phyloP scores from a whole-genome alignment of 2,113 vertebrate genomes.

The Poeciliopsis prolifica region DNA sequence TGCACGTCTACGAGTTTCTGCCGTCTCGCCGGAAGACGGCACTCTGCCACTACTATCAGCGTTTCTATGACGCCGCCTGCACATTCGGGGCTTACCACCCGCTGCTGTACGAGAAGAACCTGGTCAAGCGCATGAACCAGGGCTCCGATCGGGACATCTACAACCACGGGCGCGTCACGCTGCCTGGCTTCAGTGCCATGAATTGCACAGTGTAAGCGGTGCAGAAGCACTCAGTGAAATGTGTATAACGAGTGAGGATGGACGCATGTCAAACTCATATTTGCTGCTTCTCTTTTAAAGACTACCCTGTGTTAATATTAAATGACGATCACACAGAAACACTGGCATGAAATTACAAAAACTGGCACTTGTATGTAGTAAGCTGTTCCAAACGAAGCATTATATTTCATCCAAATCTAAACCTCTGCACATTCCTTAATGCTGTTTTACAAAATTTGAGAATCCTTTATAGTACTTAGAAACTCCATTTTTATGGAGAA shows the following conservation, averaged over 20 bases:
- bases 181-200: slow-evolving; percentile 75
- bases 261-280: slow-evolving; percentile 37
- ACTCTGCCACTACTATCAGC: slow-evolving; percentile 84
- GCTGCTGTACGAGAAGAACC: slow-evolving; percentile 83
- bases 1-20: slow-evolving; percentile 83
- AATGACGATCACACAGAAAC: neutral
- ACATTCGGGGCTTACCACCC: slow-evolving; percentile 84
- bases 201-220: slow-evolving; percentile 61
- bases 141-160: slow-evolving; percentile 76
- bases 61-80: slow-evolving; percentile 80
- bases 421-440: neutral
- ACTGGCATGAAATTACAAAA: neutral
- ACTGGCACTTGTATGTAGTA: neutral
- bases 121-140: slow-evolving; percentile 82
- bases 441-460: neutral
- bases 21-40: slow-evolving; percentile 80
- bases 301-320: neutral
- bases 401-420: neutral
- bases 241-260: slow-evolving; percentile 44
- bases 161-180: slow-evolving; percentile 71
- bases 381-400: neutral
- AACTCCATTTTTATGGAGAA: neutral
- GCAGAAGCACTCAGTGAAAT: slow-evolving; percentile 10
- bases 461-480: neutral
- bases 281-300: slow-evolving; percentile 19